Base-by-base conservation (phyloP, 2,888 invertebrate species). In the Monopis laevigella region DNA sequence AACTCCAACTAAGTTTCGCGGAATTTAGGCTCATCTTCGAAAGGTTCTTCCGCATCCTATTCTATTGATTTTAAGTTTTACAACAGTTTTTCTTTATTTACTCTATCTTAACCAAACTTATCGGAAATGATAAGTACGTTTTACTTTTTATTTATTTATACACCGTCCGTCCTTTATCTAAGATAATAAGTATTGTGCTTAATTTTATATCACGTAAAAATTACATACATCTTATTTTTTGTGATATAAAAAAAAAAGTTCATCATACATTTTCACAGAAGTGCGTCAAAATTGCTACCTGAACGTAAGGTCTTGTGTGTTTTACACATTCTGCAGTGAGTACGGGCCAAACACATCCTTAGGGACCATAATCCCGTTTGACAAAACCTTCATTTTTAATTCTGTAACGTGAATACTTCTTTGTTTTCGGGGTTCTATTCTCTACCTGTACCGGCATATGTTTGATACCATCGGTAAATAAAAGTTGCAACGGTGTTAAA, bases 1-100 rank as follows among this genome's bases (percentile, higher is more conserved):
- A 59, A 61, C 54, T 50, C 61, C 74, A 77, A 77, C 60, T 75
- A 43, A 52, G n/a, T 35, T 77, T 70, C 75, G 73, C 74, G 52
- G 77, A 78, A 78, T 66, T 58, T 61, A 56, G 60, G 59, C 57
- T 36, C 29, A 28, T 40, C 40, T 39, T 27, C 19, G 36, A 32
- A 32, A 17, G 32, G 16, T 17, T 32, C 16, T 17, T 17, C 32
- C 32, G 29, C 19, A 10, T 29, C 29, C 56, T 59, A 56, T 51
- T 55, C 56, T 75, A 72, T 75, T 73, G 69, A 60, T 74, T 66
- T 69, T 69, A 7, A 36, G 21, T 36, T 36, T 21, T 36, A 36
- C 21, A 21, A 21, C 19, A 21, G 21, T 19, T 24, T 24, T 10
- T 7, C n/a, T n/a, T n/a, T 32, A 32, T 32, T 32, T 5, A 13